Evolutionary conservation across 2,888 invertebrate genomes (phyloP).

Genomic region (Sialis lutaria): DNA sequence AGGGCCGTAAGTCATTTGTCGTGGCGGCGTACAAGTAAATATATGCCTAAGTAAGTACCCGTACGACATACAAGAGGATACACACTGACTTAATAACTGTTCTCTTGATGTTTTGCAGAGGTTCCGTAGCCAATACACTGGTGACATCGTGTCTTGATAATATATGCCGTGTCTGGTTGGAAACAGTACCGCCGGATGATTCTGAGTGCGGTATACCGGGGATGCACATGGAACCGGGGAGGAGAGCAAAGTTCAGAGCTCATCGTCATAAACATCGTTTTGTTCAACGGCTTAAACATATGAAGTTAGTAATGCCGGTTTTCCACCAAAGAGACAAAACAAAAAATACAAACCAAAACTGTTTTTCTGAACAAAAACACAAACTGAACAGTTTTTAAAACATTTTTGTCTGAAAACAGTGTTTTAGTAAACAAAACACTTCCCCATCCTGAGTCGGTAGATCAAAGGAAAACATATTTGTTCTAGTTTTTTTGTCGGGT

Average conservation of each 20-base stretch:
- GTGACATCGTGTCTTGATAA: constrained; percentile 97
- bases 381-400: no score
- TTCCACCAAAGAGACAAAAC: no score
- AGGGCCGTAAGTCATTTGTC: constrained; percentile 91
- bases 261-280: constrained; percentile 91
- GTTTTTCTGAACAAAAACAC: no score
- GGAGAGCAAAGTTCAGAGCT: constrained; percentile 61
- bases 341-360: no score
- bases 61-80: background rate
- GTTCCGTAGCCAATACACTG: constrained; percentile 93
- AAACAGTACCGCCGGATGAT: constrained; percentile 92
- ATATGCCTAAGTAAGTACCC: constrained; percentile 81
- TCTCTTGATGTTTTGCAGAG: constrained; percentile 34
- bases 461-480: no score
- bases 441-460: no score
- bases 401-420: no score
- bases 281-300: constrained; percentile 90
- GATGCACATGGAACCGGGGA: constrained; percentile 43
- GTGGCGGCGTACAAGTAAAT: constrained; percentile 98
- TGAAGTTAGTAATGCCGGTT: constrained; percentile 63
- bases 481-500: no score
- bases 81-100: background rate
- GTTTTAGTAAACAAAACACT: no score
- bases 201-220: constrained; percentile 42
- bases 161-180: constrained; percentile 97